A percentile compares a stretch with the other conserved stretches of the same genome.
Evolutionary conservation across 2,888 invertebrate genomes (phyloP).

Genomic region (Cinara cedri): DNA sequence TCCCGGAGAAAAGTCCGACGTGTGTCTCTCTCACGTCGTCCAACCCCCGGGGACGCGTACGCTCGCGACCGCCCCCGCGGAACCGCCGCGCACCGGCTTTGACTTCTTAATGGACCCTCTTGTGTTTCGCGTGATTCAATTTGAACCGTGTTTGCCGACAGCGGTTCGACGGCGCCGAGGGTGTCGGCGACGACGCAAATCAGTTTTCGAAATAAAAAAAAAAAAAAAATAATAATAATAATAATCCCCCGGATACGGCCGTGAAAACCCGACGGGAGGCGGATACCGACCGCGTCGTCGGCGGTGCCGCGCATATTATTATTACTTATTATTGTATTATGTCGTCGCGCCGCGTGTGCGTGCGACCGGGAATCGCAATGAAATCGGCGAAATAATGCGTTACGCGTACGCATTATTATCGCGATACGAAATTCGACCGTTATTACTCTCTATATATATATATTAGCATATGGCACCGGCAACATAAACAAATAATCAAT

Average conservation of each 20-base stretch:
- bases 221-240: no score
- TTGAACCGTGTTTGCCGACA: slow-evolving; percentile 50
- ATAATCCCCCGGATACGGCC: slow-evolving; percentile 20
- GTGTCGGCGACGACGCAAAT: slow-evolving; percentile 30
- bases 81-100: neutral
- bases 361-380: neutral
- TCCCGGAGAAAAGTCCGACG: no score
- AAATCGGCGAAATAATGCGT: no score
- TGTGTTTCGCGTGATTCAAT: slow-evolving; percentile 55
- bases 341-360: neutral
- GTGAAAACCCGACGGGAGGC: slow-evolving; percentile 16
- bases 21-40: neutral
- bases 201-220: no score
- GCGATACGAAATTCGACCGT: no score
- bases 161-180: neutral
- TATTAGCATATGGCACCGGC: no score
- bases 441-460: no score
- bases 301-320: neutral
- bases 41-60: neutral
- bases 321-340: neutral
- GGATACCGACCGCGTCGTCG: neutral
- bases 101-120: slow-evolving; percentile 56
- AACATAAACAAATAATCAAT: no score
- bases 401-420: no score
- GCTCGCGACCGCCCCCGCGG: neutral